phyloP scores from a whole-genome alignment of 2,888 invertebrate genomes.

The Lissonota sp. region DNA sequence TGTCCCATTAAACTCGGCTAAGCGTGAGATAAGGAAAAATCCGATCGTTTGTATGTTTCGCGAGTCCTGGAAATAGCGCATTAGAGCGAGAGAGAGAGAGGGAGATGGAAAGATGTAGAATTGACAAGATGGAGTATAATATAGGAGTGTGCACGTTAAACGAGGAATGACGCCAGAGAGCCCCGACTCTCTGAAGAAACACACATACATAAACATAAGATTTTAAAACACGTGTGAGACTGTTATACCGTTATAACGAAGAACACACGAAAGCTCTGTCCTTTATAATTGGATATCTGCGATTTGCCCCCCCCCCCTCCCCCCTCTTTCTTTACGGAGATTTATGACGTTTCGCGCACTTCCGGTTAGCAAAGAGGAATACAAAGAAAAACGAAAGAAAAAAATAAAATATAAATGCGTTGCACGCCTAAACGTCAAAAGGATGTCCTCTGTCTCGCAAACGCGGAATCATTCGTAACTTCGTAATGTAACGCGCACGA shows the following conservation, averaged over 20 bases:
- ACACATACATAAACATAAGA: not conserved
- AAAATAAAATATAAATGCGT: not conserved
- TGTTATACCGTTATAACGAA: constrained; percentile 52
- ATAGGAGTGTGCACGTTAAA: constrained; percentile 21
- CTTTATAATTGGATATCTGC: constrained; percentile 48
- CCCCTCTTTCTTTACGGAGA: constrained; percentile 30
- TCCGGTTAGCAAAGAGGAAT: constrained; percentile 4
- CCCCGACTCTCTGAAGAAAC: not conserved
- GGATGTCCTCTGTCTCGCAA: not conserved
- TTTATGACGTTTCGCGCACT: constrained; percentile 47
- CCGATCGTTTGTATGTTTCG: constrained; percentile 6
- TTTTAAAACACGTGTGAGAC: constrained; percentile 55
- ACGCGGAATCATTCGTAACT: not conserved
- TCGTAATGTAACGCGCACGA: constrained; percentile 28
- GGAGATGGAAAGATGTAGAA: constrained; percentile 52
- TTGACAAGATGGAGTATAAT: constrained; percentile 59
- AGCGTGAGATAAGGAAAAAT: constrained; percentile 11
- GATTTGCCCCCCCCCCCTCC: not conserved
- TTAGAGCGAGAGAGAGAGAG: constrained; percentile 25
- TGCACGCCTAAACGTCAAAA: not conserved
- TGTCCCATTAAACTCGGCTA: too few relatives aligned
- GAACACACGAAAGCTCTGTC: constrained; percentile 35
- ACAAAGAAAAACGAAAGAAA: constrained; percentile 6
- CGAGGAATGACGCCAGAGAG: constrained; percentile 21
- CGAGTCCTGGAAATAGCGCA: not conserved